These are phyloP conservation scores for Lepus oiostolus DNA, from an alignment of 2,797 vertebrate species.

Conservation along the genomic window DNA sequence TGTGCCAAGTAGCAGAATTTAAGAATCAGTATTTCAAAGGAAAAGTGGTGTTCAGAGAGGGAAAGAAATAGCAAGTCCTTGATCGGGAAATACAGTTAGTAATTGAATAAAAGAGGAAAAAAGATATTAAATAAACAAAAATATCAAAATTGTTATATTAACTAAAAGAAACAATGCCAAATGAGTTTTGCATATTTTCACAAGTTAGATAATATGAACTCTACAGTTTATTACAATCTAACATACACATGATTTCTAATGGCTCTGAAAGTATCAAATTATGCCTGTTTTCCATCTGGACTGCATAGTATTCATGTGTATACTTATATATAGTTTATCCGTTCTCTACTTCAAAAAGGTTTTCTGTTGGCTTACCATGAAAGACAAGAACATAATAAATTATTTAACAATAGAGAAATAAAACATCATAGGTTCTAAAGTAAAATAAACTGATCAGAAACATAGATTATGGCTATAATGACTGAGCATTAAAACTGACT, in stretches of 20 bases:
- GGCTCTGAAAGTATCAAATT: neutral
- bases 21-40: neutral
- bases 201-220: neutral
- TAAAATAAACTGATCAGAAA: constrained; percentile 50
- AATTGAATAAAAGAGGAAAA: constrained; percentile 44
- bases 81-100: neutral
- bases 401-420: constrained; percentile 60
- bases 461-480: neutral
- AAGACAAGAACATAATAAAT: constrained; percentile 65
- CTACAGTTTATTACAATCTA: neutral
- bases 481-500: constrained; percentile 17
- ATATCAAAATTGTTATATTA: neutral
- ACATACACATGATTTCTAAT: neutral
- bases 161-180: neutral
- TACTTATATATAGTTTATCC: constrained; percentile 56
- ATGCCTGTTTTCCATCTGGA: constrained; percentile 56
- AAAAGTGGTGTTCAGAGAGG: neutral
- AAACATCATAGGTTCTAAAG: constrained; percentile 7
- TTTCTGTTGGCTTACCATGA: constrained; percentile 64
- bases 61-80: neutral
- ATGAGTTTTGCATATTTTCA: constrained; percentile 12
- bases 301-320: neutral
- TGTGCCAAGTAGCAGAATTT: neutral
- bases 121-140: constrained; percentile 49
- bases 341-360: constrained; percentile 59